These are phyloP conservation scores for Apteryx owenii DNA, from an alignment of 2,113 vertebrate species.

Conservation along the genomic window DNA sequence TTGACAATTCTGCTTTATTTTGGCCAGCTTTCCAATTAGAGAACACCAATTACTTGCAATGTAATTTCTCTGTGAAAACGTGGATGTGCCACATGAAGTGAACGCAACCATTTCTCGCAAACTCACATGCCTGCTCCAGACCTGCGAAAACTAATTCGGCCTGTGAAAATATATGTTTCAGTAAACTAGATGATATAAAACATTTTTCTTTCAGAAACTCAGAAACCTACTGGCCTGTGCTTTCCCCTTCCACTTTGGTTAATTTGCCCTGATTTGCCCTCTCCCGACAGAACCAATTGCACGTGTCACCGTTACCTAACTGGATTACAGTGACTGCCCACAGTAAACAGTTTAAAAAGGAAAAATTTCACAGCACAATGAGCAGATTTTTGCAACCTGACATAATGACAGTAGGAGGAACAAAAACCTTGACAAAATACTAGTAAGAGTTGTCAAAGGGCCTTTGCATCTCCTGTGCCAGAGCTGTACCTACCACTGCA, in stretches of 20 bases:
- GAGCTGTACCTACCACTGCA: neutral
- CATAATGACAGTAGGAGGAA: neutral
- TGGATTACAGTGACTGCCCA: neutral
- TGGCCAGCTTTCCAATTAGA: neutral
- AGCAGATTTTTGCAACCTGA: neutral
- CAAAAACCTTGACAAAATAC: neutral
- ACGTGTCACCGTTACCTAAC: accelerated
- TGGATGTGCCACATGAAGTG: neutral
- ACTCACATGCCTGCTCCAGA: neutral
- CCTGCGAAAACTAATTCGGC: neutral
- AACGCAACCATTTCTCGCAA: neutral
- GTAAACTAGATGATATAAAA: neutral
- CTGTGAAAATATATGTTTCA: accelerated
- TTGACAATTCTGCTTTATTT: neutral
- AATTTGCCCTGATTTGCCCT: neutral
- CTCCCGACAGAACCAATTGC: neutral
- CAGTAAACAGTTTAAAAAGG: neutral
- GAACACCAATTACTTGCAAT: neutral
- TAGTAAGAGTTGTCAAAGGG: neutral
- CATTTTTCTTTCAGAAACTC: neutral
- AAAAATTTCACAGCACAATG: neutral
- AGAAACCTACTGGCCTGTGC: neutral
- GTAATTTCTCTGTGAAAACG: neutral
- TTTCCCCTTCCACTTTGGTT: neutral
- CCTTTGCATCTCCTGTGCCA: neutral